phyloP scores from a whole-genome alignment of 2,888 invertebrate species.

The Norana najaformis region DNA sequence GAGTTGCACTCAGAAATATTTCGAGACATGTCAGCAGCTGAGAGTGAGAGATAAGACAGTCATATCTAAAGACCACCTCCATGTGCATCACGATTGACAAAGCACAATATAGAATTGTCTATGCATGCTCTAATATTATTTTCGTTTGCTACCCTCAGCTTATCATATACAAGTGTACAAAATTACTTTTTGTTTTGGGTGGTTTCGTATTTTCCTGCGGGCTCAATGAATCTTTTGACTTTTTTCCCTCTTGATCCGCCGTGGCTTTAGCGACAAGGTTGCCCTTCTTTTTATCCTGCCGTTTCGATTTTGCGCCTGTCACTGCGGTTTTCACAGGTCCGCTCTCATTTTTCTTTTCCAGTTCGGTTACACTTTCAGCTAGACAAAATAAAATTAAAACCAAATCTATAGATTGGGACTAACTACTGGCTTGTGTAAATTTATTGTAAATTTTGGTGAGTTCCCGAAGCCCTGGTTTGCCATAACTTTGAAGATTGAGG shows the following conservation, averaged over 20 bases:
- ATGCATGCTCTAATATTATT: not conserved
- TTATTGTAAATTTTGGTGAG: too few species aligned
- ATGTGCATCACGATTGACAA: not conserved
- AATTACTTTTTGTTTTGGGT: not conserved
- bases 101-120: not conserved
- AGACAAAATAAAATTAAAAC: not conserved
- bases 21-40: too few species aligned
- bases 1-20: too few species aligned
- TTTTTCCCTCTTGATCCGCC: not conserved
- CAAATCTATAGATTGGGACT: not conserved
- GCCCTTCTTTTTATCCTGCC: not conserved
- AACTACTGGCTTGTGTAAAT: not conserved
- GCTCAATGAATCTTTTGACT: not conserved
- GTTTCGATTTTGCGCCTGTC: not conserved
- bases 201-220: not conserved
- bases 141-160: not conserved
- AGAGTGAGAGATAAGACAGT: too few species aligned
- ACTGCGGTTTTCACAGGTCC: not conserved
- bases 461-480: not conserved
- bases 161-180: not conserved
- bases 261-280: not conserved
- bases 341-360: not conserved
- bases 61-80: too few species aligned
- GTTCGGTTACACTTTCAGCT: not conserved
- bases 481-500: not conserved